Conservation (phyloP, 2,888 invertebrate species). For the Drosophila monieri region DNA sequence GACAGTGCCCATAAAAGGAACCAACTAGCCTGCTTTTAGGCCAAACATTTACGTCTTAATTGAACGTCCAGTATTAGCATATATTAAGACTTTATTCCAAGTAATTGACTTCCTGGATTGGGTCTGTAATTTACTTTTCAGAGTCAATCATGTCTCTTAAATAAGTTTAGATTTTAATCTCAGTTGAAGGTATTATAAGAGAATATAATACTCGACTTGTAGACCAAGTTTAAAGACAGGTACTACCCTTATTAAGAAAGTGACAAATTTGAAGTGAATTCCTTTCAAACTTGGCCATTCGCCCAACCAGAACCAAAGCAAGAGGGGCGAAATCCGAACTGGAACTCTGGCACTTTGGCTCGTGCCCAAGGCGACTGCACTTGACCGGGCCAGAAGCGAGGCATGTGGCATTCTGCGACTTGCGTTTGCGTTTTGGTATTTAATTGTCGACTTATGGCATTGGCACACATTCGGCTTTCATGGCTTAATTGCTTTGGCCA, state of each 20-base stretch:
- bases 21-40: constrained; percentile 1
- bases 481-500: constrained; percentile 69
- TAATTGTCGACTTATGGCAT: constrained; percentile 76
- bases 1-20: constrained; percentile 20
- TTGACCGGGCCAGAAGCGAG: constrained; percentile 44
- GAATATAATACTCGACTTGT: background rate
- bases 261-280: no score
- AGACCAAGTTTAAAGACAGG: no score
- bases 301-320: constrained; percentile 21
- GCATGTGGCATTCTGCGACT: constrained; percentile 60
- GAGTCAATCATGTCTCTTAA: background rate
- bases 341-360: constrained; percentile 42
- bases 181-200: background rate
- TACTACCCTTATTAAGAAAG: no score
- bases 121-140: background rate
- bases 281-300: constrained; percentile 17
- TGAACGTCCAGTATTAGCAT: background rate
- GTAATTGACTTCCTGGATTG: background rate
- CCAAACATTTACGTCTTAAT: background rate
- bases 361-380: constrained; percentile 50
- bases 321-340: constrained; percentile 21
- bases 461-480: constrained; percentile 70
- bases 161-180: background rate
- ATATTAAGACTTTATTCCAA: background rate
- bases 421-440: constrained; percentile 42